Evolutionary conservation across 2,888 invertebrate species (phyloP), one percentile per base, ranked within the genome.

Genomic region (Plagiodera versicolora): DNA sequence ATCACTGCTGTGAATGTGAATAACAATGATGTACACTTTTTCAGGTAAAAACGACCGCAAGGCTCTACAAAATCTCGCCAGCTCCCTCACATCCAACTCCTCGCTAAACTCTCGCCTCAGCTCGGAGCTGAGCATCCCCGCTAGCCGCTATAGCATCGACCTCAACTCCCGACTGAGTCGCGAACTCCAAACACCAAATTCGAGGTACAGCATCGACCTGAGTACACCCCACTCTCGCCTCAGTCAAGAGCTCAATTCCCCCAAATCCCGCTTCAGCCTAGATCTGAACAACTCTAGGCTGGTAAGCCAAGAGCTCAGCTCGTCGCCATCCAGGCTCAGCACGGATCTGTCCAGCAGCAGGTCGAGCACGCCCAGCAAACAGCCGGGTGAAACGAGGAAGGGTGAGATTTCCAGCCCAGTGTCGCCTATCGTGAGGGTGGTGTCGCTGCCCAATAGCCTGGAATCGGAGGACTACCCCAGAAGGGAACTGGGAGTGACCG

Each of bases 141-240:
- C 84, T 67, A 84, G 85, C 61, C 81, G 85, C 66, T 85, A 84
- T 77, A 85, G 86, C 73, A 80, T 82, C 48, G 85, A 85, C 71
- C 78, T 85, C 69, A 77, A 74, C 46, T 60, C 68, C 20, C 66
- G 65, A 2, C 44, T 67, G 18, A 68, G 83, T 74, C 83, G 84
- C 67, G 87, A 84, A 77, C 81, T 85, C 51, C 83, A 83, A 72
- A 85, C 85, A 65, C 87, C 85, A 30, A 87, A 85, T 74, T 87
- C 87, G 69, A 83, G 89, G 76, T 87, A 87, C 77, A 88, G 88
- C 72, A 82, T 88, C 75, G 89, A 89, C 78, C 82, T 89, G 68
- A 86, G 87, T 72, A 86, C 85, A 6, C 85, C 87, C 48, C 85
- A 84, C 75, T 83, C 86, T 69, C 82, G 85, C 77, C 76, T 77